These are phyloP conservation scores for Abrostola tripartita DNA, from an alignment of 2,888 invertebrate species.

Conservation along the genomic window DNA sequence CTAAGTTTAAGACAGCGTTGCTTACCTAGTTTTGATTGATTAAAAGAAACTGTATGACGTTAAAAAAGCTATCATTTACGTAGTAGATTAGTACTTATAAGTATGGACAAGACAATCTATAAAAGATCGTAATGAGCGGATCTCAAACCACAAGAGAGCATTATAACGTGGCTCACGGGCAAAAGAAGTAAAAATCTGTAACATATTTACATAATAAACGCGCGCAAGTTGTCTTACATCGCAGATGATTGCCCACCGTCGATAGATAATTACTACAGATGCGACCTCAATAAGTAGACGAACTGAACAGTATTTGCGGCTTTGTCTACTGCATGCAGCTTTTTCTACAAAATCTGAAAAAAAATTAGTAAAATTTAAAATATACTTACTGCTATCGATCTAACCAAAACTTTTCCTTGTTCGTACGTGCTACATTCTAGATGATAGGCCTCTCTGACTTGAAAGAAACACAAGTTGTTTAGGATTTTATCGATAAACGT, in stretches of 20 bases:
- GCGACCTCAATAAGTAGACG: constrained; percentile 17
- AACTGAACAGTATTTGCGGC: constrained; percentile 1
- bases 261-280: constrained; percentile 37
- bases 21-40: too few species aligned
- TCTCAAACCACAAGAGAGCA: constrained; percentile 16
- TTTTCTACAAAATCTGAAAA: background rate
- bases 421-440: too few species aligned
- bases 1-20: too few species aligned
- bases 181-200: constrained; percentile 43
- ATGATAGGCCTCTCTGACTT: too few species aligned
- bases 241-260: constrained; percentile 29
- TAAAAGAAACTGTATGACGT: too few species aligned
- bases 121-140: constrained; percentile 12
- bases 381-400: background rate
- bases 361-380: too few species aligned
- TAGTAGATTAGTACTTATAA: background rate
- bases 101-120: background rate
- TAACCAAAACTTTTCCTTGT: too few species aligned
- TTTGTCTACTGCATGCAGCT: background rate
- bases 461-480: too few species aligned
- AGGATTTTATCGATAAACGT: background rate
- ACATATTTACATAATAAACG: constrained; percentile 41
- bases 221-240: constrained; percentile 14
- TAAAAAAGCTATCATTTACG: background rate
- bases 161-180: constrained; percentile 16